Conservation (phyloP, 2,888 invertebrate genomes). For the Ophioninae sp. region DNA sequence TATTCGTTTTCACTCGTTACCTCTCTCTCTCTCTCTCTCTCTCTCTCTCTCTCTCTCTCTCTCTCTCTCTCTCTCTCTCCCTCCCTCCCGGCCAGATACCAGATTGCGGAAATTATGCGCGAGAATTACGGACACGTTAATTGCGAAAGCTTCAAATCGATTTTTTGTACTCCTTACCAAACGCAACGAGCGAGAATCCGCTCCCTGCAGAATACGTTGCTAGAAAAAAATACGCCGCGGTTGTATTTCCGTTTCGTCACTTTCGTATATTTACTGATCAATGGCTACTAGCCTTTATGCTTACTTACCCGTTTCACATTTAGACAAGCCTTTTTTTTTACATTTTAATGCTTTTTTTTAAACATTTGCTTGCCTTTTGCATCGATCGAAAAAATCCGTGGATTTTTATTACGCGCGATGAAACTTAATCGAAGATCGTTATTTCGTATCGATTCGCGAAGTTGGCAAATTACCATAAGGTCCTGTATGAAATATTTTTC, state of each 20-base stretch:
- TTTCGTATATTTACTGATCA: neutral
- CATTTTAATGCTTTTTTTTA: neutral
- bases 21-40: too few relatives aligned
- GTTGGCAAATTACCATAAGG: neutral
- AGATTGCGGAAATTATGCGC: neutral
- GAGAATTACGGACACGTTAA: slow-evolving; percentile 16
- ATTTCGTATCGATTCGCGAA: neutral
- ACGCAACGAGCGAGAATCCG: slow-evolving; percentile 53
- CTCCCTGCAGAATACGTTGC: slow-evolving; percentile 54
- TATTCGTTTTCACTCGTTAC: neutral
- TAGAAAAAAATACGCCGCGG: slow-evolving; percentile 2
- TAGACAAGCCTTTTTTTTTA: neutral
- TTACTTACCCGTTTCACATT: too few relatives aligned
- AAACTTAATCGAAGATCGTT: neutral
- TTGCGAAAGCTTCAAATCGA: slow-evolving; percentile 56
- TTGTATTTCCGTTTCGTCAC: neutral
- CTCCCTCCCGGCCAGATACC: too few relatives aligned
- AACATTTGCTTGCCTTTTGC: neutral
- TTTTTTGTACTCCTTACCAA: slow-evolving; percentile 52
- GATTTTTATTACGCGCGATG: neutral
- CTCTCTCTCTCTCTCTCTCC: too few relatives aligned
- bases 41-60: too few relatives aligned
- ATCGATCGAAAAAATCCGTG: neutral
- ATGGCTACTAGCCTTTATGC: too few relatives aligned
- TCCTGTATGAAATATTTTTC: neutral